phyloP scores from a whole-genome alignment of 2,113 vertebrate species.

The Oceanodroma tethys region DNA sequence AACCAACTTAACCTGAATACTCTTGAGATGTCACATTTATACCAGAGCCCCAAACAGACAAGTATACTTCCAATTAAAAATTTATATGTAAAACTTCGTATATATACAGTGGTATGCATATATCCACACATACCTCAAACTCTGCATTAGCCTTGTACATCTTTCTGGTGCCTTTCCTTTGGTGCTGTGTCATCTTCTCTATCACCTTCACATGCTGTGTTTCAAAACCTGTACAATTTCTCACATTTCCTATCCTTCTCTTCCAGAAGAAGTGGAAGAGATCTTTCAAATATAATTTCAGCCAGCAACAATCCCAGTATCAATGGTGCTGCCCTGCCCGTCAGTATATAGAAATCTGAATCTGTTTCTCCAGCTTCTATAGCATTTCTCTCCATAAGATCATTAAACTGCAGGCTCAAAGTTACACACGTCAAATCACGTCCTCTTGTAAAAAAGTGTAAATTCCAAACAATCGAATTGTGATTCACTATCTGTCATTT shows the following conservation, averaged over 20 bases:
- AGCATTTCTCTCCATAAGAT: not conserved
- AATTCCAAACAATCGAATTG: not conserved
- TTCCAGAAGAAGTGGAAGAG: not conserved
- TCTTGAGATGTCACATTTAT: not conserved
- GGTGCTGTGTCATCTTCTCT: not conserved
- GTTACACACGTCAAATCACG: not conserved
- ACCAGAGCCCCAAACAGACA: not conserved
- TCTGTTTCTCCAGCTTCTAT: not conserved
- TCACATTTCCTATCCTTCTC: not conserved
- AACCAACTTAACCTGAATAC: not conserved
- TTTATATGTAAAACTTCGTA: not conserved
- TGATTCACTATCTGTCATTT: not conserved
- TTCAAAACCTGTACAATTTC: not conserved
- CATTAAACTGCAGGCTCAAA: not conserved
- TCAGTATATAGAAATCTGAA: not conserved
- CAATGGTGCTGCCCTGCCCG: not conserved
- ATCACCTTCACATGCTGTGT: not conserved
- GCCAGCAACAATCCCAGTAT: not conserved
- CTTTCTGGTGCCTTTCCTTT: not conserved
- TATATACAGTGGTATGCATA: not conserved
- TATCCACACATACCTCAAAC: not conserved
- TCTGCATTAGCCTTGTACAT: not conserved
- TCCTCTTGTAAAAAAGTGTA: not conserved
- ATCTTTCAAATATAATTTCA: not conserved
- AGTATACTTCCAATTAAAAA: not conserved